Evolutionary conservation across 1,140 invertebrate genomes (phyloP), one percentile per base, ranked within the genome.

Genomic region (Araneus ventricosus): DNA sequence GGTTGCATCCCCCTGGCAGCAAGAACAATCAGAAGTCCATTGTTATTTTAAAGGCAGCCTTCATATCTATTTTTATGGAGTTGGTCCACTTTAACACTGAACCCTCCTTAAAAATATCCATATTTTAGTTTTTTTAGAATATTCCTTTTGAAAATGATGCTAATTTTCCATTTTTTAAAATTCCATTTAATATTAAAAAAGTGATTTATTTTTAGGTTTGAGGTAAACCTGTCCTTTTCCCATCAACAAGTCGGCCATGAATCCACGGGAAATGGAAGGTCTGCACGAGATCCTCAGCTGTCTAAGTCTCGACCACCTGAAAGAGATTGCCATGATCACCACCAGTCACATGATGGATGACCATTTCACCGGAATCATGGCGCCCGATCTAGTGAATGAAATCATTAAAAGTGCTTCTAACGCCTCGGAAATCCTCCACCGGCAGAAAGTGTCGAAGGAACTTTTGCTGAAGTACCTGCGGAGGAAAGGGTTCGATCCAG

Each of bases 281-380:
- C 59, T 93, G 27, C 84, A 85, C 10, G 91, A 93, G 37, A 93
- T 93, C n/a, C 85, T 93, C 1, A 93, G 91, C 59, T 87, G 91
- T 63, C 8, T 93, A 37, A 88, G 91, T 30, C 52, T 88, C 41
- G 91, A 93, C 45, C 91, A 93, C 20, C 52, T 93, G 24, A 93
- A 93, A 80, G 91, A 93, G 61, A 93, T 93, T 41, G 91, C 91
- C 7, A 93, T 93, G 91, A 93, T 93, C 2, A 93, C 91, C 17
- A 93, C 91, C 34, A 93, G 91, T 34, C 91, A 93, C 20, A 93
- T 93, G 91, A 93, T 93, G 84, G 91, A 93, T 80, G 91, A 93
- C 37, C 91, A 93, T 59, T 93, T 87, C 41, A 61, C 70, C 22
- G 91, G 91, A 30, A 63, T 61, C 27, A 39, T 75, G 27, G 84